A percentile compares a stretch with the other conserved stretches of the same genome.
Conservation (phyloP, 2,797 vertebrate genomes). For the Pangasius sanitwongsei region DNA sequence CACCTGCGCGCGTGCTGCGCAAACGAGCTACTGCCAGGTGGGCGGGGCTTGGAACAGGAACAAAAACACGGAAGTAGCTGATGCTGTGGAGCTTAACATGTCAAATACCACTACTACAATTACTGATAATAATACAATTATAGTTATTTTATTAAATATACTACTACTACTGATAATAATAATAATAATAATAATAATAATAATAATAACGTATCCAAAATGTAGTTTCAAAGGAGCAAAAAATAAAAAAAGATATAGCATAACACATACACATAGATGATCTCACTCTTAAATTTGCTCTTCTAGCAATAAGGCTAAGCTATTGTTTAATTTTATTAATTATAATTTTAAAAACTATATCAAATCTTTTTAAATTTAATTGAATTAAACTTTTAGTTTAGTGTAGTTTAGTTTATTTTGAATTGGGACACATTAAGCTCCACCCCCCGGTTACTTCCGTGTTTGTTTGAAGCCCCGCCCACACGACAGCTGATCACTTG, state of each 20-base stretch:
- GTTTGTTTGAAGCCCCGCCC: not conserved
- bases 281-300: not conserved
- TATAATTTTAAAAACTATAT: not conserved
- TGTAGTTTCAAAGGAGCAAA: not conserved
- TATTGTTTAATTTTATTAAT: not conserved
- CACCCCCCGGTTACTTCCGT: not conserved
- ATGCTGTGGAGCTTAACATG: not conserved
- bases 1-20: constrained; percentile 35
- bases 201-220: not conserved
- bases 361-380: not conserved
- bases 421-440: not conserved
- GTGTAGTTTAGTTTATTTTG: not conserved
- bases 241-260: not conserved
- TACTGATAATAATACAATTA: not conserved
- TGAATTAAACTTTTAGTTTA: not conserved
- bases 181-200: not conserved
- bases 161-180: not conserved
- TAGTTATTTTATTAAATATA: not conserved
- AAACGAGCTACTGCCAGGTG: not conserved
- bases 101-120: not conserved
- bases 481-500: not conserved
- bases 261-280: not conserved
- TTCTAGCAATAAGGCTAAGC: not conserved
- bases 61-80: constrained; percentile 23
- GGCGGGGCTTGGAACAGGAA: constrained; percentile 11